These are phyloP conservation scores for Orchestes rusci DNA, from an alignment of 2,888 invertebrate genomes.

Conservation along the genomic window DNA sequence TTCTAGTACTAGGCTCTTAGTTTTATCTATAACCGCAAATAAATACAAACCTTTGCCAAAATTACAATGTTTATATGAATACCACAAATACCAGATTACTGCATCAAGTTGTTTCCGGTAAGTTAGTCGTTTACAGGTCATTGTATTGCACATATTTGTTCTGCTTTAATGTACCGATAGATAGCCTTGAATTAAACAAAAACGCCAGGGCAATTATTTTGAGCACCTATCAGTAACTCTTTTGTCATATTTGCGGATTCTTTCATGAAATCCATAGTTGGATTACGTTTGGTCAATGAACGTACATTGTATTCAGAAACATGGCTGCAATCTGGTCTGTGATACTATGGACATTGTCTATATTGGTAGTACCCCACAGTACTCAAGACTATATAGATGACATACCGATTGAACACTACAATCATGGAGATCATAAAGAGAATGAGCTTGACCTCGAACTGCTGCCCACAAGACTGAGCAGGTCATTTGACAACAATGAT, in stretches of 20 bases:
- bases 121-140: conserved; percentile 14
- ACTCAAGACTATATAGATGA: conserved; percentile 29
- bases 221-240: too few species aligned
- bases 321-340: background rate
- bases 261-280: too few species aligned
- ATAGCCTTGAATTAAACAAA: conserved; percentile 12
- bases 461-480: conserved; percentile 28
- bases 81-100: too few species aligned
- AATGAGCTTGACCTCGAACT: conserved; percentile 31
- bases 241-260: too few species aligned
- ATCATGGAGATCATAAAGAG: conserved; percentile 28
- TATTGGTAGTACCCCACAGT: too few species aligned
- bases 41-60: too few species aligned
- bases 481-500: conserved; percentile 23
- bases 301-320: too few species aligned
- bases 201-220: conserved; percentile 10
- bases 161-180: conserved; percentile 7
- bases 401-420: conserved; percentile 30
- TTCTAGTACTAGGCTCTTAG: too few species aligned
- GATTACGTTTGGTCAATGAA: too few species aligned
- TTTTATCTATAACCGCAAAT: too few species aligned
- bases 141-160: conserved; percentile 14
- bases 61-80: too few species aligned
- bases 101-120: too few species aligned
- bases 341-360: background rate